Base-by-base conservation (phyloP, 2,888 invertebrate genomes). In the Chloroclystis v-ata region DNA sequence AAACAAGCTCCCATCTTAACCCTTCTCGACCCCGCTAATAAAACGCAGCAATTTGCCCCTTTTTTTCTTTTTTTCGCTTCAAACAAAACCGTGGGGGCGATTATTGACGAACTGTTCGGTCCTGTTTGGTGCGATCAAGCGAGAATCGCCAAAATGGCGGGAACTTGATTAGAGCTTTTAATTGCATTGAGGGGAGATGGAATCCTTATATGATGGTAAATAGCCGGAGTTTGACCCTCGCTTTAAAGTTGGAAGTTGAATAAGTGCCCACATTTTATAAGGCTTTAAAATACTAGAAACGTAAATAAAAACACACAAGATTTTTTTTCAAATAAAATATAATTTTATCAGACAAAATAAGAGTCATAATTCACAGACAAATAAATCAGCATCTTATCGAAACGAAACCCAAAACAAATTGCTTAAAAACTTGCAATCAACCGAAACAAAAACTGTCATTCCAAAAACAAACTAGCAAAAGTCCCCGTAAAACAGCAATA, bases 91-190 rank as follows among this genome's bases (percentile, higher is more conserved):
- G 52, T 49, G 58, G 65, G 67, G 62, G 58, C 63, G 60, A 46
- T 60, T 58, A 62, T 63, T 60, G 61, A 57, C 54, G 56, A 48
- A 60, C 59, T 72, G 67, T 72, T 69, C 67, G 65, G 67, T 57
- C 64, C 58, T 72, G 68, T 72, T 69, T 67, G 65, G 67, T 69
- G 67, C 72, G 66, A 73, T 71, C 72, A 69, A 59, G 58, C 66
- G 66, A 56, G 61, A 64, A 67, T 57, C 57, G 60, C 60, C 63
- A 72, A 73, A 71, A 75, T 73, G 72, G 74, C 72, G 37, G 69
- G 49, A 67, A 43, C 60, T 63, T 68, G 64, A 69, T 69, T 65
- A 66, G 57, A 47, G 58, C 52, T 60, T 67, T 69, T 69, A 69
- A 71, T 70, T 70, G 69, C 53, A 53, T 49, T 48, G 49, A 43